Percentiles rank a stretch among this genome's conserved stretches.
Evolutionary conservation across 2,113 vertebrate species (phyloP).

Genomic region (Empidonax traillii): DNA sequence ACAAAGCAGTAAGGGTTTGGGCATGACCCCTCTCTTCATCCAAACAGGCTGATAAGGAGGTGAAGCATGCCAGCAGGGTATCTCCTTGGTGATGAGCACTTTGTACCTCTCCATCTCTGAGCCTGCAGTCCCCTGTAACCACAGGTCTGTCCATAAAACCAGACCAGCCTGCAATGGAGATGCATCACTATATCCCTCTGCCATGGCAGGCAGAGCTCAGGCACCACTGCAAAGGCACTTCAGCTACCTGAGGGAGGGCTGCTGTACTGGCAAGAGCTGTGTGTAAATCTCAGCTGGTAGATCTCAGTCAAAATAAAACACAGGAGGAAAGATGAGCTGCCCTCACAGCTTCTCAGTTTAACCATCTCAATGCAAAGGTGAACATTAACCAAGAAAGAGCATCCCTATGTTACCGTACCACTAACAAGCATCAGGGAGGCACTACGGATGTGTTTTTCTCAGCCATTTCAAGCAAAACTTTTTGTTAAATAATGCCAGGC

Average conservation of each 20-base stretch:
- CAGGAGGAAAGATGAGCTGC: background rate
- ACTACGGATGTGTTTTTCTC: background rate
- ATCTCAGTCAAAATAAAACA: background rate
- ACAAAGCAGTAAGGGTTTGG: background rate
- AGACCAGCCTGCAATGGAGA: background rate
- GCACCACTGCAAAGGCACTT: background rate
- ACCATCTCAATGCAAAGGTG: background rate
- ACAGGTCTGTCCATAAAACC: background rate
- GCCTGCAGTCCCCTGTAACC: background rate
- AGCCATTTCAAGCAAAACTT: background rate
- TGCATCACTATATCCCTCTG: background rate
- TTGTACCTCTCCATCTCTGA: background rate
- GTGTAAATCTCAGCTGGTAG: background rate
- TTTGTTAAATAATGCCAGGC: background rate
- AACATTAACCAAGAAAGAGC: background rate
- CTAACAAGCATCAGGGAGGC: background rate
- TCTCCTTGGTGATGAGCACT: background rate
- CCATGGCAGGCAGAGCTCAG: background rate
- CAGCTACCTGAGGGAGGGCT: background rate
- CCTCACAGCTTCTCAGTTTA: background rate
- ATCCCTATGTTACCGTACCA: background rate
- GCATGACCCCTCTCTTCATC: background rate
- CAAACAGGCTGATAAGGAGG: background rate
- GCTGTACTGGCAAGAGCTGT: background rate
- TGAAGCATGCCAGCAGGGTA: background rate